Evolutionary conservation across 1,140 invertebrate genomes (phyloP).

Genomic region (Zaprionus africanus): DNA sequence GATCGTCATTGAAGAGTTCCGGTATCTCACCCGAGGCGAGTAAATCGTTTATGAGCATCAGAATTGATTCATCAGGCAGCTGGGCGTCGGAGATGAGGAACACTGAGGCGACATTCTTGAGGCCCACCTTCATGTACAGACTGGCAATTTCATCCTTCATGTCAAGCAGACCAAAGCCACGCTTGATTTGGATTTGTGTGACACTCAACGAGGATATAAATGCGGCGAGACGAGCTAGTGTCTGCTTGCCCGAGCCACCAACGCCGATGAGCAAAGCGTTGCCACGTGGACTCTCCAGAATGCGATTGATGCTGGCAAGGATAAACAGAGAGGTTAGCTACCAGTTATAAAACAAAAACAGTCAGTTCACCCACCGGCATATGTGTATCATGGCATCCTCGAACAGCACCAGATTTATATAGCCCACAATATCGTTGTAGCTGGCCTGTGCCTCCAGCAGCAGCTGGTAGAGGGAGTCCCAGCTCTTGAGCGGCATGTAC

Average conservation of each 20-base stretch:
- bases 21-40: slow-evolving; percentile 97
- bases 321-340: background rate
- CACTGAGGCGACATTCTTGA: slow-evolving; percentile 94
- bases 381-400: slow-evolving; percentile 97
- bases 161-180: slow-evolving; percentile 94
- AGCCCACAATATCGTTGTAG: slow-evolving; percentile 94
- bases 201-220: slow-evolving; percentile 96
- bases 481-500: slow-evolving; percentile 92
- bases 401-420: slow-evolving; percentile 98
- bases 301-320: slow-evolving; percentile 92
- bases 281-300: slow-evolving; percentile 95
- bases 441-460: slow-evolving; percentile 92
- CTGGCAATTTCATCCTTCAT: slow-evolving; percentile 92
- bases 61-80: slow-evolving; percentile 94
- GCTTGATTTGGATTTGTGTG: slow-evolving; percentile 95
- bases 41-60: slow-evolving; percentile 98
- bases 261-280: slow-evolving; percentile 97
- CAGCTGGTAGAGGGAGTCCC: slow-evolving; percentile 90
- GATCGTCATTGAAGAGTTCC: slow-evolving; percentile 95
- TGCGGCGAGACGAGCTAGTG: slow-evolving; percentile 93
- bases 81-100: slow-evolving; percentile 98
- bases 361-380: slow-evolving; percentile 87
- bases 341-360: no score
- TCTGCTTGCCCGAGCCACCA: slow-evolving; percentile 97
- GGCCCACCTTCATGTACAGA: slow-evolving; percentile 94